Conservation (phyloP, 2,797 vertebrate species). For the Anabas testudineus region DNA sequence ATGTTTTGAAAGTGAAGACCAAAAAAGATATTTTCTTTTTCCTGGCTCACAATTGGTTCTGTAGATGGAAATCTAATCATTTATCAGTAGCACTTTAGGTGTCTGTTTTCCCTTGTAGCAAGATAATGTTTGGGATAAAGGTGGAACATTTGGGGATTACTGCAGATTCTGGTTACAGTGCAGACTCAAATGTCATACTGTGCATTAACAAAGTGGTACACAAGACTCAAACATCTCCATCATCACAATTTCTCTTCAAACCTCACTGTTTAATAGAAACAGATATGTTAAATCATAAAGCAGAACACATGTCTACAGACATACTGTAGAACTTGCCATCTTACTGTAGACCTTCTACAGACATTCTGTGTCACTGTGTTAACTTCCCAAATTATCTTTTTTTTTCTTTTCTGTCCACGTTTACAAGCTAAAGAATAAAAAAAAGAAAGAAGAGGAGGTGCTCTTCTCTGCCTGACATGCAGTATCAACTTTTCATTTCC, state of each 20-base stretch:
- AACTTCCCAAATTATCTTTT: conserved; percentile 45
- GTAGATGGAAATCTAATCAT: conserved; percentile 35
- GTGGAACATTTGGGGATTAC: no score
- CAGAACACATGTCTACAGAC: not conserved
- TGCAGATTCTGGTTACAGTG: not conserved
- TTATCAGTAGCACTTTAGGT: not conserved
- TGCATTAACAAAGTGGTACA: not conserved
- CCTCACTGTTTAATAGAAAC: not conserved
- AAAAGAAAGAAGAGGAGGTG: conserved; percentile 58
- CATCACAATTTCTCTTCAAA: not conserved
- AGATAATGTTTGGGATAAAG: not conserved
- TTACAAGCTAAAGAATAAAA: conserved; percentile 67
- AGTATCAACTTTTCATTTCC: conserved; percentile 75
- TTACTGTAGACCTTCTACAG: conserved; percentile 18
- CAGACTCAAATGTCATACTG: not conserved
- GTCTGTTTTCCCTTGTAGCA: conserved; percentile 3
- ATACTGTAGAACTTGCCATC: not conserved
- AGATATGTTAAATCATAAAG: not conserved
- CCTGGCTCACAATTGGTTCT: not conserved
- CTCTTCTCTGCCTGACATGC: conserved; percentile 69
- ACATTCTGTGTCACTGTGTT: conserved; percentile 55
- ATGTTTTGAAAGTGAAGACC: conserved; percentile 22
- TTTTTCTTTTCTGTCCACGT: conserved; percentile 71
- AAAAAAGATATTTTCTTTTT: conserved; percentile 18
- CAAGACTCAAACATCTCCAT: no score